Conservation (phyloP, 2,888 invertebrate genomes). For the Coecobrya sp. region DNA sequence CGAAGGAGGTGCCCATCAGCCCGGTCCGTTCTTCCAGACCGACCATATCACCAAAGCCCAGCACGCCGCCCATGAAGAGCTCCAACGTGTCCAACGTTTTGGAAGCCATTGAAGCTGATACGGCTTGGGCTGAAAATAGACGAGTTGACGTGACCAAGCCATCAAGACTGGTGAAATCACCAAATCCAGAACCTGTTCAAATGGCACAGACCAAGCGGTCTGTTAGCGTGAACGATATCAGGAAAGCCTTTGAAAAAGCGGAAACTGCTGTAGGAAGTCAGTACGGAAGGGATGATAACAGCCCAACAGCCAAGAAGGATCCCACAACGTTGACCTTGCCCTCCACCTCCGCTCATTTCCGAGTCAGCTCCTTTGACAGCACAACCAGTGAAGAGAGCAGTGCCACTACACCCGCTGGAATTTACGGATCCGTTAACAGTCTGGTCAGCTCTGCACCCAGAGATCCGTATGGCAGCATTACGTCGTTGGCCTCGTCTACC, state of each 20-base stretch:
- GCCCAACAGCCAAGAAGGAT: slow-evolving; percentile 77
- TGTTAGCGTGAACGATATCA: slow-evolving; percentile 89
- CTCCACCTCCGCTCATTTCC: slow-evolving; percentile 87
- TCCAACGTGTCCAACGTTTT: slow-evolving; percentile 66
- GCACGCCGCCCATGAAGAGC: slow-evolving; percentile 64
- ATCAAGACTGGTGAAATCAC: slow-evolving; percentile 63
- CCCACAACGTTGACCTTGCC: slow-evolving; percentile 82
- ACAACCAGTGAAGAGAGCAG: slow-evolving; percentile 88
- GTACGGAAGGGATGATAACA: slow-evolving; percentile 84
- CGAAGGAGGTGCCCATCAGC: slow-evolving; percentile 40
- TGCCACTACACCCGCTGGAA: slow-evolving; percentile 86
- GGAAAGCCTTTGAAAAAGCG: slow-evolving; percentile 89
- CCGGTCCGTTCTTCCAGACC: slow-evolving; percentile 41
- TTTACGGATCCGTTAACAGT: slow-evolving; percentile 87
- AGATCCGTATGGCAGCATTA: slow-evolving; percentile 89
- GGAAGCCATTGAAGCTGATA: slow-evolving; percentile 77
- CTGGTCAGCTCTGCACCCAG: slow-evolving; percentile 86
- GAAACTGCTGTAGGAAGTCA: slow-evolving; percentile 87
- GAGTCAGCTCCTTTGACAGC: slow-evolving; percentile 89
- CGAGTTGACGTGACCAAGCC: slow-evolving; percentile 48
- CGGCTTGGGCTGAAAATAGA: slow-evolving; percentile 81
- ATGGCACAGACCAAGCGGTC: slow-evolving; percentile 87
- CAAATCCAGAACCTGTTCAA: slow-evolving; percentile 59
- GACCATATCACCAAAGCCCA: slow-evolving; percentile 74
- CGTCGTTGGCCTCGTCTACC: slow-evolving; percentile 89